Evolutionary conservation across 2,888 invertebrate species (phyloP).

Genomic region (Tipula unca): DNA sequence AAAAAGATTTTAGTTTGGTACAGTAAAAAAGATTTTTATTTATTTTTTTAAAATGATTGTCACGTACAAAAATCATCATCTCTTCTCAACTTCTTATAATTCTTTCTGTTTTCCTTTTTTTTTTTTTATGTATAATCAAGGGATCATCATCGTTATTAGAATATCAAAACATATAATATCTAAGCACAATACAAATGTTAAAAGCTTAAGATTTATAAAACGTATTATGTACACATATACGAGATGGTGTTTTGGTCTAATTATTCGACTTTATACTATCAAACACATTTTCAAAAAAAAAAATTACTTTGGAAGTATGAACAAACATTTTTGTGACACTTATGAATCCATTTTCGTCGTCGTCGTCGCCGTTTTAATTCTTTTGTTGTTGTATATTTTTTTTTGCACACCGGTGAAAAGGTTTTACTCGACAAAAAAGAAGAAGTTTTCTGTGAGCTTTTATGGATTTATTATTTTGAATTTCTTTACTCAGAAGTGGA

Average conservation of each 20-base stretch:
- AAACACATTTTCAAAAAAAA: background rate
- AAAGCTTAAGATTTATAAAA: background rate
- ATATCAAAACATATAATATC: background rate
- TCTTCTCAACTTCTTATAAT: background rate
- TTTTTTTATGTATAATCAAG: background rate
- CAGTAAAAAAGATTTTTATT: background rate
- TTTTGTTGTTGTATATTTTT: background rate
- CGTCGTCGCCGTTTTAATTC: background rate
- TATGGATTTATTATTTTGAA: slow-evolving; percentile 8
- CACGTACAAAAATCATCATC: background rate
- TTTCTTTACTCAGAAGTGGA: background rate
- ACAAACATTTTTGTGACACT: background rate
- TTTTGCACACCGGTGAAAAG: background rate
- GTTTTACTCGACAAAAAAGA: background rate
- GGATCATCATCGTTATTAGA: background rate
- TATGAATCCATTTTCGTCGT: background rate
- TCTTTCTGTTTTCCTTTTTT: background rate
- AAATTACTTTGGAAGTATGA: background rate
- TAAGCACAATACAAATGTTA: background rate
- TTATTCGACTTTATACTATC: background rate
- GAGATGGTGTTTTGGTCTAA: background rate
- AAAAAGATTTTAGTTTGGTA: background rate
- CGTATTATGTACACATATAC: background rate
- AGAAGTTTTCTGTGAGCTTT: background rate
- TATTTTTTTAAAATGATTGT: background rate